phyloP scores from a whole-genome alignment of 2,113 vertebrate species.

The Oryzias celebensis region DNA sequence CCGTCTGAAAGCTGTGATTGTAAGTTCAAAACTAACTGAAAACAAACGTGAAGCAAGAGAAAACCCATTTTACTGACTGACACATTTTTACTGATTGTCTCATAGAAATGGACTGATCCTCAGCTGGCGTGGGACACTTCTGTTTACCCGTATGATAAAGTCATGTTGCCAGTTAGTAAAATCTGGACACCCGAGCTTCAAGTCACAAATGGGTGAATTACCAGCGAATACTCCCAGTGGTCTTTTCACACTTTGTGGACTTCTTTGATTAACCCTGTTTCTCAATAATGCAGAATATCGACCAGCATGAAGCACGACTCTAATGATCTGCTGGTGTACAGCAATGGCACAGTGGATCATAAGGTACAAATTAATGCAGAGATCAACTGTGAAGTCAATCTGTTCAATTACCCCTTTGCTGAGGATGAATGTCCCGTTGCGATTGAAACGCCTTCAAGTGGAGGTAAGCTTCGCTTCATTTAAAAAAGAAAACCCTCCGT shows the following conservation, averaged over 20 bases:
- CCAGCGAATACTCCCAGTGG: background rate
- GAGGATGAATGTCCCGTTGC: constrained; percentile 66
- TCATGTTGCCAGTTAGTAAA: constrained; percentile 63
- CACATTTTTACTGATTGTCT: background rate
- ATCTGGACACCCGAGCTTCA: constrained; percentile 72
- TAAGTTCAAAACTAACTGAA: constrained; percentile 34
- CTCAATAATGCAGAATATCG: constrained; percentile 45
- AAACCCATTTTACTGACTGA: background rate
- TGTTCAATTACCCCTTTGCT: constrained; percentile 74
- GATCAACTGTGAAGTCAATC: constrained; percentile 72
- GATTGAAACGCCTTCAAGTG: constrained; percentile 53
- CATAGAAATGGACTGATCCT: constrained; percentile 68
- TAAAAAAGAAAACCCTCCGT: background rate
- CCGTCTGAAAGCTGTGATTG: constrained; percentile 49
- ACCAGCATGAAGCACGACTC: constrained; percentile 31
- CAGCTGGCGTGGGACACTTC: constrained; percentile 63
- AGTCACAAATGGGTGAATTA: constrained; percentile 72
- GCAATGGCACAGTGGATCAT: constrained; percentile 61
- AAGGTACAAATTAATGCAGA: constrained; percentile 41
- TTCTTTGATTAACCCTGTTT: background rate
- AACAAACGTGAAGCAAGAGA: background rate
- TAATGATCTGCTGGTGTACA: constrained; percentile 56
- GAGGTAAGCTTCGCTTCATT: constrained; percentile 21
- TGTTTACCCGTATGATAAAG: constrained; percentile 29
- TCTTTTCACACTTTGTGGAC: background rate